These are phyloP conservation scores for Drosophila affinis DNA, from an alignment of 2,888 invertebrate species.

Conservation along the genomic window DNA sequence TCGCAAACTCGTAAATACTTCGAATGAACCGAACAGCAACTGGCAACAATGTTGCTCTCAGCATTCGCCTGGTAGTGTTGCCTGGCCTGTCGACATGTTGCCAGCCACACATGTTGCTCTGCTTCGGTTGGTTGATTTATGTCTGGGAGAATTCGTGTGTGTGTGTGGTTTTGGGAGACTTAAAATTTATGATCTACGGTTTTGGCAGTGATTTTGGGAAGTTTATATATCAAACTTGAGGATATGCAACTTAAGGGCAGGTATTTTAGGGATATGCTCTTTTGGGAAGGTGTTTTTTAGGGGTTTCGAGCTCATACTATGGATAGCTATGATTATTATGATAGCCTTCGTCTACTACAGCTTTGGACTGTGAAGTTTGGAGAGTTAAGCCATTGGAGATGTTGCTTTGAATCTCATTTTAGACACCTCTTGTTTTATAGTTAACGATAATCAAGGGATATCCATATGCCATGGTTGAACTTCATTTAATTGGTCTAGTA, in stretches of 20 bases:
- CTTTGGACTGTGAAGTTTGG: too few species aligned
- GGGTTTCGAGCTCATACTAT: too few species aligned
- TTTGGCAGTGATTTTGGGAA: background rate
- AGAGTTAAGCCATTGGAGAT: too few species aligned
- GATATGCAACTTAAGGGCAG: background rate
- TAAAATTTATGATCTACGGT: background rate
- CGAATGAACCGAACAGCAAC: conserved; percentile 65
- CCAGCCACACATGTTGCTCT: background rate
- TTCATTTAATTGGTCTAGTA: too few species aligned
- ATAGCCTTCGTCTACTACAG: too few species aligned
- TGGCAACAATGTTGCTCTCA: conserved; percentile 42
- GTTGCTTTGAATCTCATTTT: too few species aligned
- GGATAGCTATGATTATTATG: too few species aligned
- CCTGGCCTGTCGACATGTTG: conserved; percentile 25
- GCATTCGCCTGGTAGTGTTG: background rate
- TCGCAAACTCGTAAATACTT: conserved; percentile 74
- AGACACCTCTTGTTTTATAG: too few species aligned
- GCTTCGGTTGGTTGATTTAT: background rate
- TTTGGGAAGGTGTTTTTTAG: too few species aligned
- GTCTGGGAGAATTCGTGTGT: background rate
- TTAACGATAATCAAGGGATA: too few species aligned
- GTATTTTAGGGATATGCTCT: too few species aligned
- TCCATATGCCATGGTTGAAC: too few species aligned
- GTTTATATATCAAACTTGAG: background rate
- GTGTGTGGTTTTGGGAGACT: background rate